phyloP scores from a whole-genome alignment of 2,888 invertebrate species.

The Argyra leucocephala region DNA sequence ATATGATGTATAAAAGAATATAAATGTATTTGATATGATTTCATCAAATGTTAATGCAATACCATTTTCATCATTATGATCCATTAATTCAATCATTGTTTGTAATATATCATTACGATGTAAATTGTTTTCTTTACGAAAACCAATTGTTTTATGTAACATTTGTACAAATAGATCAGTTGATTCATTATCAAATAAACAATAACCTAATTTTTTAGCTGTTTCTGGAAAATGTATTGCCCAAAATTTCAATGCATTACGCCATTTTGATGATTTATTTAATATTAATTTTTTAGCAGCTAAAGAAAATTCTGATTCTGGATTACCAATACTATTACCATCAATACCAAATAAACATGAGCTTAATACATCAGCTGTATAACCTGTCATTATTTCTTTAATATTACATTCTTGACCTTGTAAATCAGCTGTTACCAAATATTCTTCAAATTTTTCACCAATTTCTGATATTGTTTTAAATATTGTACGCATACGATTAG shows the following conservation, averaged over 20 bases:
- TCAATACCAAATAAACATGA: constrained; percentile 38
- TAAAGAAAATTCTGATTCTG: constrained; percentile 29
- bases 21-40: constrained; percentile 48
- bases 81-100: constrained; percentile 19
- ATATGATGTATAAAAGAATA: constrained; percentile 55
- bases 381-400: constrained; percentile 19
- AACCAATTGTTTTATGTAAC: constrained; percentile 18
- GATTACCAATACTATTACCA: constrained; percentile 32
- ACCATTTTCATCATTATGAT: constrained; percentile 13
- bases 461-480: constrained; percentile 15
- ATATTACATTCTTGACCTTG: constrained; percentile 16
- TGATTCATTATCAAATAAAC: constrained; percentile 11
- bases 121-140: constrained; percentile 18
- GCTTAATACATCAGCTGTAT: constrained; percentile 24
- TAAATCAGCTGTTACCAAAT: constrained; percentile 13
- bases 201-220: constrained; percentile 7
- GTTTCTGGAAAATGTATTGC: constrained; percentile 9
- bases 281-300: constrained; percentile 16
- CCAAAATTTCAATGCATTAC: constrained; percentile 7
- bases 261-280: constrained; percentile 13
- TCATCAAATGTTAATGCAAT: constrained; percentile 19
- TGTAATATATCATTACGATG: constrained; percentile 21
- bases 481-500: constrained; percentile 22
- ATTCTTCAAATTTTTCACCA: constrained; percentile 6
- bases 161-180: constrained; percentile 16